Base-by-base conservation (phyloP, 1,140 invertebrate genomes). In the Sinonovacula constricta region DNA sequence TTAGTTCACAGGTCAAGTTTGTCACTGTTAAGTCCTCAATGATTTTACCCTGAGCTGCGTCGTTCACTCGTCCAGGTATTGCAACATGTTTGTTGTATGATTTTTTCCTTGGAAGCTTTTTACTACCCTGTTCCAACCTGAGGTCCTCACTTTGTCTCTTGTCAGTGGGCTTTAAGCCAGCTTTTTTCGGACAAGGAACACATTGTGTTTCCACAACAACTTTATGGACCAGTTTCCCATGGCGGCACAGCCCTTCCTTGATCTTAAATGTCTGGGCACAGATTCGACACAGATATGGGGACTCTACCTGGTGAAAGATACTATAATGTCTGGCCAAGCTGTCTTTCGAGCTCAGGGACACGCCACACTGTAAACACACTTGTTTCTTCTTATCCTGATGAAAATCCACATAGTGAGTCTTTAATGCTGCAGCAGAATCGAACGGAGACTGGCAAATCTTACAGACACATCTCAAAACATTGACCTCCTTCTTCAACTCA, bases 261-360 rank as follows among this genome's bases (percentile, higher is more conserved):
- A 76, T 67, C 53, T 76, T 76, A 34, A 76, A 76, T 33, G 56
- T 76, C 26, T 67, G 63, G 12, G 49, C 3, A 56, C 72, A 76
- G 3, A 45, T 4, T 22, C 57, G 49, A 65, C 72, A 76, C 12
- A 36, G n/a, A 22, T 36, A 76, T 45, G 72, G 72, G 54, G 39
- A 76, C 10, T 62, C 30, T 18, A 51, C 22, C 49, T 76, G 72
- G 49, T 76, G 72, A 59, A 76, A 76, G 30, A 76, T 76, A 51
- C 72, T 76, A 39, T 54, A 76, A 59, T 76, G 72, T 18, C 72
- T 31, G 3, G 72, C 63, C 31, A 76, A 26, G 65, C 72, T 76
- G 31, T 76, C 72, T 59, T 76, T 76, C 30, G 72, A 76, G 51
- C 72, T 76, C 4, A 76, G 53, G n/a, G 72, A 65, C 36, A 57